A percentile compares a stretch with the other conserved stretches of the same genome.
These are phyloP conservation scores for Elmis aenea DNA, from an alignment of 2,888 invertebrate genomes.

Conservation along the genomic window DNA sequence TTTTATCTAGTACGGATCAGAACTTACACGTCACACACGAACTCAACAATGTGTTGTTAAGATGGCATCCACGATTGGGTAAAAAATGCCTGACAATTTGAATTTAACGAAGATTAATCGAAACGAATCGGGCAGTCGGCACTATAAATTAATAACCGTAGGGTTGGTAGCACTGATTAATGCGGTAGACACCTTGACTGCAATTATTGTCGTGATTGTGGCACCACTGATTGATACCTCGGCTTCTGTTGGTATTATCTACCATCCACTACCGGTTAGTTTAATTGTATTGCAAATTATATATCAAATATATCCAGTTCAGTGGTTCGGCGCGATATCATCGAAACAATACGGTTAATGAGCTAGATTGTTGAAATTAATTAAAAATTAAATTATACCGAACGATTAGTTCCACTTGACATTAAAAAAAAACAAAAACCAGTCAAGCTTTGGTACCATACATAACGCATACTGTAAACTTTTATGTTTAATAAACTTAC, in stretches of 20 bases:
- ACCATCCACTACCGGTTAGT: slow-evolving; percentile 3
- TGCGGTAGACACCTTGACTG: slow-evolving; percentile 29
- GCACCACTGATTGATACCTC: slow-evolving; percentile 32
- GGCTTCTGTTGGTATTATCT: slow-evolving; percentile 20
- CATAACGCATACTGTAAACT: too few relatives aligned
- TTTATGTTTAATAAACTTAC: too few relatives aligned
- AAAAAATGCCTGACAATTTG: slow-evolving; percentile 37
- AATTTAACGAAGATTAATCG: slow-evolving; percentile 45
- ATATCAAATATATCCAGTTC: too few relatives aligned
- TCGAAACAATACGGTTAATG: slow-evolving; percentile 5
- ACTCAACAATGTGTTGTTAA: slow-evolving; percentile 39
- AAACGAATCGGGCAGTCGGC: slow-evolving; percentile 32
- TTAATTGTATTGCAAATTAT: slow-evolving; percentile 12
- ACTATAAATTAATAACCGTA: slow-evolving; percentile 35
- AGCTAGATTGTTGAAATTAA: slow-evolving; percentile 1
- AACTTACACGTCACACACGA: slow-evolving; percentile 33
- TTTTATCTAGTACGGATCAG: slow-evolving; percentile 36
- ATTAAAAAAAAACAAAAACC: too few relatives aligned
- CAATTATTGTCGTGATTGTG: slow-evolving; percentile 36
- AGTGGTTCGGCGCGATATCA: too few relatives aligned
- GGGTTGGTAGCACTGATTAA: slow-evolving; percentile 35
- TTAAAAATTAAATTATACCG: too few relatives aligned
- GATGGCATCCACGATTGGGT: slow-evolving; percentile 35
- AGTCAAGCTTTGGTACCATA: too few relatives aligned
- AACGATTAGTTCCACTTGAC: too few relatives aligned